Evolutionary conservation across 1,140 invertebrate species (phyloP), one percentile per base, ranked within the genome.

Genomic region (Tribolium madens): DNA sequence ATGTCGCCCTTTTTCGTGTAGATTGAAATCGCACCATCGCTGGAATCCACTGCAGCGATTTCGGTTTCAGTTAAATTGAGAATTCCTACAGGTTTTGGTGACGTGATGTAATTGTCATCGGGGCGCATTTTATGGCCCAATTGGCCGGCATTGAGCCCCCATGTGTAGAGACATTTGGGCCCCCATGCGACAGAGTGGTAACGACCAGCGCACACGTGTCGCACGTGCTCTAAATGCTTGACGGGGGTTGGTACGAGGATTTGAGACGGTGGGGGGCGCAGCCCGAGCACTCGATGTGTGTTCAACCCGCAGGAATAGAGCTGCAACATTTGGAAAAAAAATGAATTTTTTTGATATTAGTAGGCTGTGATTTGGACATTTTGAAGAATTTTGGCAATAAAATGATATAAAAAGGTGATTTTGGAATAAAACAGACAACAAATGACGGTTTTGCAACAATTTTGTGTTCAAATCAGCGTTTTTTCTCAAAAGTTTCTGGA

Each of bases 121-220:
- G 47, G 89, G 87, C 79, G 85, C 82, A 85, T 87, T 87, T 81
- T 78, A 75, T 86, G 89, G 77, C 93, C 93, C 36, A 95, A 83
- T 84, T 95, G 93, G 36, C 94, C 94, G 69, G 90, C 87, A 86
- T 95, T 93, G 0, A 91, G 86, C 9, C 94, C 94, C 90, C 91
- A 94, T 0, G 90, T 89, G 80, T 86, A 93, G 0, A 89, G 77
- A 0, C 13, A 72, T 31, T 87, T 85, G 1, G 83, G 77, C 42
- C 89, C 91, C 88, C 90, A 93, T 0, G 93, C 88, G 0, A 93
- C 90, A 5, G 92, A 90, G 85, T 95, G 94, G 80, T 89, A 92
- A 4, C 87, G 86, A 0, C 88, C 90, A 7, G 91, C 90, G 79
- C 88, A 88, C 15, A 93, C 84, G 0, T 91, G 91, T 13, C 88